phyloP scores from a whole-genome alignment of 2,113 vertebrate species.

The Silurus asotus region DNA sequence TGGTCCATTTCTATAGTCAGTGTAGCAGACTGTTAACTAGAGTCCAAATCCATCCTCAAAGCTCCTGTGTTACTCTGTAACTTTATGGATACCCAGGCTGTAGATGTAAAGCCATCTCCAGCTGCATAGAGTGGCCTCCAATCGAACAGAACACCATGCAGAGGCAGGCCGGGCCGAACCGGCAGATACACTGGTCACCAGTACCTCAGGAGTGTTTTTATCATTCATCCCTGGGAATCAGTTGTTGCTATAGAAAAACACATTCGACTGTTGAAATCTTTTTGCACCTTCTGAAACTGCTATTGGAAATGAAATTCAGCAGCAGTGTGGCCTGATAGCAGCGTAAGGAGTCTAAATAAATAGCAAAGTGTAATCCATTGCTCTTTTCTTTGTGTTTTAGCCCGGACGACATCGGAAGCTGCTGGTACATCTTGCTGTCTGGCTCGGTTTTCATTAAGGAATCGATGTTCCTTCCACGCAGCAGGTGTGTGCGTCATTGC shows the following conservation, averaged over 20 bases:
- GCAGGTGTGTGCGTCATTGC: conserved; percentile 66
- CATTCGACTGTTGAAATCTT: neutral
- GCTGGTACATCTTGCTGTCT: conserved; percentile 89
- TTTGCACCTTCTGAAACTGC: neutral
- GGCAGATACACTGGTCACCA: neutral
- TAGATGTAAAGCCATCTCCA: no score
- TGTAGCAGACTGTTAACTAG: no score
- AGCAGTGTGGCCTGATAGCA: neutral
- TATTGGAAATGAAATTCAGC: neutral
- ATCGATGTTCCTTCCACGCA: conserved; percentile 89
- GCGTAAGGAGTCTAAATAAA: neutral
- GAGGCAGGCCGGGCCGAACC: no score
- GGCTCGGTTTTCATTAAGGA: conserved; percentile 91
- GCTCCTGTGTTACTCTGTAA: no score
- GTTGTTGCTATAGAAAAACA: neutral
- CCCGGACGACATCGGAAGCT: conserved; percentile 85
- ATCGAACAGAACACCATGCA: no score
- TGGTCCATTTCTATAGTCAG: no score
- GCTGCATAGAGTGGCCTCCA: no score
- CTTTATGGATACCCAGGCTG: no score
- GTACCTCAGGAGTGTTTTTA: no score
- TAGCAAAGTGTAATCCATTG: no score
- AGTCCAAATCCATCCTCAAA: no score
- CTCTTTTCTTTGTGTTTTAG: conserved; percentile 31
- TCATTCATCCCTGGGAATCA: neutral